phyloP scores from a whole-genome alignment of 1,140 invertebrate species.

The Atta texana region DNA sequence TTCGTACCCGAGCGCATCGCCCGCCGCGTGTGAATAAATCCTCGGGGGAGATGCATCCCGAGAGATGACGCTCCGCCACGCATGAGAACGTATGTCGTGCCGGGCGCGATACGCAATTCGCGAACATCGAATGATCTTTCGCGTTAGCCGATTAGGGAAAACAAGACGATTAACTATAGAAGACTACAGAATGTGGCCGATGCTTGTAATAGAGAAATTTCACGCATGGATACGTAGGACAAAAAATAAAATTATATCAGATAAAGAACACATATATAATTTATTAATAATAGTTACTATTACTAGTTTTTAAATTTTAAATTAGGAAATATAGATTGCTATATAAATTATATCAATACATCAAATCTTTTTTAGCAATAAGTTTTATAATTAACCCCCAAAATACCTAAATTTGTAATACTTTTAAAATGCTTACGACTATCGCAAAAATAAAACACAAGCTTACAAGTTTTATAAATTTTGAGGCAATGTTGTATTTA shows the following conservation, averaged over 20 bases:
- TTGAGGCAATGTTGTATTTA: too few species aligned
- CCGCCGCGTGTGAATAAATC: constrained; percentile 71
- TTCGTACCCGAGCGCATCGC: constrained; percentile 58
- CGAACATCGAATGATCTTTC: constrained; percentile 30
- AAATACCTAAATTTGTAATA: background rate
- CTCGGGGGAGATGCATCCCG: constrained; percentile 55
- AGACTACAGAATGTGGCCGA: constrained; percentile 8
- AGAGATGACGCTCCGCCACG: constrained; percentile 63
- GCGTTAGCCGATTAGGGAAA: constrained; percentile 21
- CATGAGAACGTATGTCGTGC: constrained; percentile 39
- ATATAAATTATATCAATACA: too few species aligned
- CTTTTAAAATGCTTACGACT: background rate
- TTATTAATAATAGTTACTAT: too few species aligned
- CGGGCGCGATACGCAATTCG: background rate
- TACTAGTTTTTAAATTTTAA: too few species aligned
- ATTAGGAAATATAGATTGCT: too few species aligned
- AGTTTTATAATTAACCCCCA: too few species aligned
- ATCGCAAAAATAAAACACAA: too few species aligned
- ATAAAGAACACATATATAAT: too few species aligned
- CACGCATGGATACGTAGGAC: background rate
- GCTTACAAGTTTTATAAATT: too few species aligned
- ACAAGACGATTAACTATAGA: constrained; percentile 15
- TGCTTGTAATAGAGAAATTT: background rate
- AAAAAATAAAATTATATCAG: background rate
- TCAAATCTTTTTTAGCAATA: too few species aligned